Base-by-base conservation (phyloP, 2,888 invertebrate genomes). In the Parnassius orleans region DNA sequence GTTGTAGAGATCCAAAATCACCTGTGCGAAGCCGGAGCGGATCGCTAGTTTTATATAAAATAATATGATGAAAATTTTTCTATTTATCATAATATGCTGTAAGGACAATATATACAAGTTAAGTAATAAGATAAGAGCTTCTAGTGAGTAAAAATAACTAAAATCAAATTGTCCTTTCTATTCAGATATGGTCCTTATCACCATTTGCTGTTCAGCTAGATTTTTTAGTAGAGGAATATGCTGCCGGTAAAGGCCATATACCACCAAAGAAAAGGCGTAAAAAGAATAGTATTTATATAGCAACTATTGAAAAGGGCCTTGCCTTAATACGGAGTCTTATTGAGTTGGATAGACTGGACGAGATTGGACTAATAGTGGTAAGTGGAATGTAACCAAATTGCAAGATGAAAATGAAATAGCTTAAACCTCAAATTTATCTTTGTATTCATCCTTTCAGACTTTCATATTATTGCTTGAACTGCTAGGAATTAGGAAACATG, bases 151-250 rank as follows among this genome's bases (percentile, higher is more conserved):
- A 19, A 19, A 19, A 2, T 2, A 19, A 19, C 19, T 15, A 15
- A 19, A 15, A n/a, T 43, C 19, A 10, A 48, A 50, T 41, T 15
- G 19, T 50, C n/a, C 24, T 53, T 19, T 63, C 50, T n/a, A 74
- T 87, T 5, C 75, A 97, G 97, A 95, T 97, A 10, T 95, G 95
- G 91, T 93, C 95, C 2, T 88, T 99, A 77, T 95, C 97, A 1
- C 95, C 96, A 19, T 97, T 99, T 91, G 98, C 97, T 2, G 93
- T 98, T 1, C 95, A 95, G 65, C 86, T 98, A 65, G 95, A 96
- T 66, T 99, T 99, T 79, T 86, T 97, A 66, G 94, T 99, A 0
- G 99, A 99, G 84, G 99, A 99, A 83, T 99, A 99, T 91, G 98
- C 99, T 0, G 97, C 95, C 0, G 96, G 96, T 53, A 98, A 96